A percentile compares a stretch with the other conserved stretches of the same genome.
Conservation (phyloP, 2,113 vertebrate genomes). For the Tragulus kanchil region DNA sequence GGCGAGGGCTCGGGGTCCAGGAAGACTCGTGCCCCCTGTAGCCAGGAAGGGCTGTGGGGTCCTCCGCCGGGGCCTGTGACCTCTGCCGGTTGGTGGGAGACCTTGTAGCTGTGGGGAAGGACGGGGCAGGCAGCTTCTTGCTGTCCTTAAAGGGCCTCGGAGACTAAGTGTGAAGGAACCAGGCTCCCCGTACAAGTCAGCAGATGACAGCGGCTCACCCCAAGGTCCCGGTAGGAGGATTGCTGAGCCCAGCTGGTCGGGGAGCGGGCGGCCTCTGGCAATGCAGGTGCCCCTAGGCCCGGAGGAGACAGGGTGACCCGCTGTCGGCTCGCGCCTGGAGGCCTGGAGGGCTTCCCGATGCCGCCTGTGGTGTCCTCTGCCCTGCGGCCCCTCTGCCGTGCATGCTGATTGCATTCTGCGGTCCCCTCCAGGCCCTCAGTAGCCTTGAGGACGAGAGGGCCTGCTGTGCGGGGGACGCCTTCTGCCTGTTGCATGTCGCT, state of each 20-base stretch:
- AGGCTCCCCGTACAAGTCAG: not conserved
- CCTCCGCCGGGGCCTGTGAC: not conserved
- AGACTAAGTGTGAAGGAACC: too few relatives aligned
- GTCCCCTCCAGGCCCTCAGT: accelerated
- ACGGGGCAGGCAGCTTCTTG: not conserved
- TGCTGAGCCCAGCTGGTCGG: accelerated
- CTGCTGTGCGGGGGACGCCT: not conserved
- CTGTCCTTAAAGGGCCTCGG: not conserved
- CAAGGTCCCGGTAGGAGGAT: accelerated
- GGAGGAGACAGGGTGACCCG: not conserved
- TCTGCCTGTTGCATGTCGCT: not conserved
- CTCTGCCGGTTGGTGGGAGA: not conserved
- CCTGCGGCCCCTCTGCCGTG: too few relatives aligned
- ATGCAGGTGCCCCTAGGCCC: not conserved
- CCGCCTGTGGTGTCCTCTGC: not conserved
- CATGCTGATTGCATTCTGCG: not conserved
- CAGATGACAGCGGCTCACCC: accelerated
- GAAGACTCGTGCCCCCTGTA: too few relatives aligned
- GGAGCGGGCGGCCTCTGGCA: too few relatives aligned
- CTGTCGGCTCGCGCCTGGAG: not conserved
- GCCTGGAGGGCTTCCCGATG: too few relatives aligned
- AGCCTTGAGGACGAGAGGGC: too few relatives aligned
- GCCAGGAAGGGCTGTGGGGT: too few relatives aligned
- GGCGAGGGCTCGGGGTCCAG: not conserved
- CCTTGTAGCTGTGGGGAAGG: not conserved